Conservation (phyloP, 1,140 invertebrate genomes). For the Latrodectus geometricus region DNA sequence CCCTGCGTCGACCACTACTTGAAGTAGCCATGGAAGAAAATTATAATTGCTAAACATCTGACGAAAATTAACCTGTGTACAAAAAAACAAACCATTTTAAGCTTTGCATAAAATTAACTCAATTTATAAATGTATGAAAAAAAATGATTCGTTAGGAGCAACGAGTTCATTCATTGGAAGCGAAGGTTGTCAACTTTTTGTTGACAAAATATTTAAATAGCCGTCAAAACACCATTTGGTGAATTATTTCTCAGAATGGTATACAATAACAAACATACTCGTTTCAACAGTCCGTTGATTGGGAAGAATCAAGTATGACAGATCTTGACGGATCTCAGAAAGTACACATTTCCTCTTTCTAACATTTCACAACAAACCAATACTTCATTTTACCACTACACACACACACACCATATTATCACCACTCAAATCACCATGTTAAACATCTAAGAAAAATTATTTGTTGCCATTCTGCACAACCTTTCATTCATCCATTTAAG, state of each 20-base stretch:
- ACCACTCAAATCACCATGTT: background rate
- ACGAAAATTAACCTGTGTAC: conserved; percentile 16
- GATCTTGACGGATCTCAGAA: background rate
- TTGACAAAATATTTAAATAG: background rate
- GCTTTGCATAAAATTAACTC: background rate
- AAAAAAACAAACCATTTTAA: background rate
- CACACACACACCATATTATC: background rate
- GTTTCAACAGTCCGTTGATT: background rate
- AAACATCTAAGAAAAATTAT: conserved; percentile 10
- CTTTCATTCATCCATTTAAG: conserved; percentile 42
- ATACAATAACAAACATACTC: background rate
- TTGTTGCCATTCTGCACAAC: conserved; percentile 46
- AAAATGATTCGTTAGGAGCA: background rate
- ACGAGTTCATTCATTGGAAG: background rate
- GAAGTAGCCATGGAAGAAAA: conserved; percentile 59
- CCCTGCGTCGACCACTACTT: conserved; percentile 58
- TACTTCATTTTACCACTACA: background rate
- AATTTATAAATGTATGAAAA: background rate
- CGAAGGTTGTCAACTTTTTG: background rate
- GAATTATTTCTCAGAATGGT: background rate
- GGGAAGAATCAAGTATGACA: background rate
- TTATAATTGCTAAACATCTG: conserved; percentile 45
- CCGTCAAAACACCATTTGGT: background rate
- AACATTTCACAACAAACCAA: background rate
- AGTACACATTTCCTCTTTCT: background rate